Evolutionary conservation across 1,140 invertebrate genomes (phyloP), one percentile per base, ranked within the genome.

Genomic region (Heliconius hewitsoni): DNA sequence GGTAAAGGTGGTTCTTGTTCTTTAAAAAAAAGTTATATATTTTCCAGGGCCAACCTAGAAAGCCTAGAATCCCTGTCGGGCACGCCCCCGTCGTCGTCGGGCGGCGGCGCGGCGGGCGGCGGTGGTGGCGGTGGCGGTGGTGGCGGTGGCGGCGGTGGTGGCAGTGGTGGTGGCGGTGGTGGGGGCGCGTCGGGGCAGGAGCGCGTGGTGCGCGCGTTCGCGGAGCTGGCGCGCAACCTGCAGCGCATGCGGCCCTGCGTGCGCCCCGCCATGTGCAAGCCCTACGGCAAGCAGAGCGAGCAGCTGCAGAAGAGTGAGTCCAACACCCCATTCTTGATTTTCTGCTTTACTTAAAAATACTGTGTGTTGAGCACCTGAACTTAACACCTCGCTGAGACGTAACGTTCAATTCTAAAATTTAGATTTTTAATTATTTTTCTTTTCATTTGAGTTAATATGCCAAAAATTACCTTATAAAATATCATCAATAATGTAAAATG

Each of bases 231-330:
- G 96, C 97, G 97, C 85, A 98, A 98, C 93, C 97, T 98, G 96
- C 96, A 97, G 82, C 96, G 97, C 85, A 98, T 98, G 97, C 97
- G 97, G 91, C 96, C 96, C 81, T 98, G 97, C 88, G 97, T 98
- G 82, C 95, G 97, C 77, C 97, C 97, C 79, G 96, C 97, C 37
- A 98, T 98, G 97, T 98, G 97, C 88, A 98, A 98, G 92, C 97
- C 97, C 55, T 98, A 98, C 92, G 97, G 97, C 83, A 98, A 98
- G 91, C 97, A 98, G 91, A 97, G 97, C 55, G 97, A 98, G 94
- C 96, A 97, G 89, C 95, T 98, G 84, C 97, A 98, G 92, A 98
- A 98, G 96, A 98, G 97, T 97, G 93, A 96, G 95, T 84, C 30
- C 30, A 42, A 42, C 9, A 1, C 39, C 0, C 37, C 37, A 37